Conservation (phyloP, 2,113 vertebrate species). For the Phylloscopus whistleri region DNA sequence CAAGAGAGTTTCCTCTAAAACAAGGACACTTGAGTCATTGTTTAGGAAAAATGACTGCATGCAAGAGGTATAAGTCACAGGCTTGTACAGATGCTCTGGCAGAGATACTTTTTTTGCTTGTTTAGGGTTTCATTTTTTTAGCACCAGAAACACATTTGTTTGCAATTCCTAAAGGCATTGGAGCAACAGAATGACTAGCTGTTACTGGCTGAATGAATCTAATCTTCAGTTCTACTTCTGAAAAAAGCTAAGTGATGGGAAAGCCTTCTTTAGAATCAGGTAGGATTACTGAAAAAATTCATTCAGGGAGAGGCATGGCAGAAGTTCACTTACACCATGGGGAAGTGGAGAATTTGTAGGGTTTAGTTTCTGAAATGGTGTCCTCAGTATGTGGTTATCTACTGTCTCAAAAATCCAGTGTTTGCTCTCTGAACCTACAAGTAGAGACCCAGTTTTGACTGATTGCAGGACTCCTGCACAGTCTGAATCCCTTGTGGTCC, state of each 20-base stretch:
- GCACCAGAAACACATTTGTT: neutral
- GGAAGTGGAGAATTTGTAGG: neutral
- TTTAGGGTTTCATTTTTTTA: slow-evolving; percentile 21
- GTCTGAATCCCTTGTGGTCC: neutral
- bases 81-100: slow-evolving; percentile 3
- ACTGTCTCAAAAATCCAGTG: neutral
- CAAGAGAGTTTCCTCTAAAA: slow-evolving; percentile 43
- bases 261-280: slow-evolving; percentile 22
- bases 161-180: slow-evolving; percentile 17
- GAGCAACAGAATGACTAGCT: neutral
- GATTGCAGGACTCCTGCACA: neutral
- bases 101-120: neutral
- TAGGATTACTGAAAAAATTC: slow-evolving; percentile 5
- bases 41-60: slow-evolving; percentile 32
- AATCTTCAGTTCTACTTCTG: neutral
- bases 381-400: neutral
- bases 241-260: neutral
- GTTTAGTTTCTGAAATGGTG: neutral
- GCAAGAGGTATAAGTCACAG: neutral
- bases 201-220: neutral
- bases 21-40: slow-evolving; percentile 67
- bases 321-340: neutral
- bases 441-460: fast-evolving
- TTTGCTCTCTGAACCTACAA: neutral
- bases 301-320: neutral